Conservation (phyloP, 2,113 vertebrate species). For the Alethe castanea region DNA sequence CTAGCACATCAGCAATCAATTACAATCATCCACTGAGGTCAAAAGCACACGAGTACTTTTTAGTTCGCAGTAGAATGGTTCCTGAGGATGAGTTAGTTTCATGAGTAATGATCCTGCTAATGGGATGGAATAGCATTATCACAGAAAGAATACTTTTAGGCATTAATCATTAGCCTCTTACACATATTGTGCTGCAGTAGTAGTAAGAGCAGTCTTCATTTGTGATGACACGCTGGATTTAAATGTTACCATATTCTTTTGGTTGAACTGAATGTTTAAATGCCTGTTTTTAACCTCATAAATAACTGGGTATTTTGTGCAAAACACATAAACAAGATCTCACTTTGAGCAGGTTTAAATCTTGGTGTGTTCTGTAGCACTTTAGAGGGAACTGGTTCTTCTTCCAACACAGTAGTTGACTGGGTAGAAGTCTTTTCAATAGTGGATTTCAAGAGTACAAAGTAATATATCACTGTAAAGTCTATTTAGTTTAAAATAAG, state of each 20-base stretch:
- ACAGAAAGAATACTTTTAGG: background rate
- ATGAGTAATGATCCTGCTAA: conserved; percentile 4
- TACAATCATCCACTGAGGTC: background rate
- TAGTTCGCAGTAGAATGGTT: background rate
- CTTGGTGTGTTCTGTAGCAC: background rate
- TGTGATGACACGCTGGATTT: background rate
- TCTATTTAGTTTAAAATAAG: background rate
- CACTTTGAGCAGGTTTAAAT: background rate
- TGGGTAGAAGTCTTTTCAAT: background rate
- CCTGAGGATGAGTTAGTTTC: background rate
- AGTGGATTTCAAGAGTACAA: background rate
- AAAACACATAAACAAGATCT: background rate
- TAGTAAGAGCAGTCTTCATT: background rate
- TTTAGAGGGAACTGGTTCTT: background rate
- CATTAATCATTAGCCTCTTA: background rate
- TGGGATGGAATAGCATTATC: background rate
- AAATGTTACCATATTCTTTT: background rate
- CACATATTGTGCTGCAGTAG: background rate
- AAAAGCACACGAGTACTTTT: background rate
- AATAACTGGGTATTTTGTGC: background rate
- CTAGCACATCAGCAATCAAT: background rate
- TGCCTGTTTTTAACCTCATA: background rate
- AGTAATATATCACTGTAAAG: background rate
- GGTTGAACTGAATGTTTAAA: background rate
- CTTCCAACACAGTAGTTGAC: background rate